Base-by-base conservation (phyloP, 2,888 invertebrate genomes). In the Petrophora chlorosata region DNA sequence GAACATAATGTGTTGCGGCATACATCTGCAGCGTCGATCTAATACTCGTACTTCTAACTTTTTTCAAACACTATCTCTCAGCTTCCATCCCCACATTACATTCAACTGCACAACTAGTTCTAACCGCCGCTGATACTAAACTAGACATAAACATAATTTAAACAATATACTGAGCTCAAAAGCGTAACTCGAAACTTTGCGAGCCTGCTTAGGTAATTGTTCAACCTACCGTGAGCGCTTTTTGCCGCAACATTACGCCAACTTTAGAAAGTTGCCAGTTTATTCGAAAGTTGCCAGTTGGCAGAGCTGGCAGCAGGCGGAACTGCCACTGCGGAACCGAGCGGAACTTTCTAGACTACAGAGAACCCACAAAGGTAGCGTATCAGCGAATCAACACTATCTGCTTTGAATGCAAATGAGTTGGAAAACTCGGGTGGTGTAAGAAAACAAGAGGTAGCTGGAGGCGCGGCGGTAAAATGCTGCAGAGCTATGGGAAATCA, bases 341-440 rank as follows among this genome's bases (percentile, higher is more conserved):
- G 73, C 58, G 63, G 65, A 79, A 82, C 80, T 81, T 81, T 79
- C 70, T 85, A 87, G 87, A 87, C 87, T 83, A 77, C 74, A 78
- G 80, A 75, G 76, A 73, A 76, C 77, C 82, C 83, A 89, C 88
- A 89, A 88, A 89, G 88, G 89, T 85, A 82, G 78, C 70, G 47
- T 85, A 84, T 85, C 85, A 81, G 73, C 67, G 70, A 84, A 89
- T 89, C 89, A 79, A 67, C 79, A 76, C 82, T 90, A 90, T 90
- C 90, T 89, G 87, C 89, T 89, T 89, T 81, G 82, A 82, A 89
- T 89, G 85, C 86, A 89, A 89, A 90, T 90, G 89, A 90, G 89
- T 88, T 85, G 82, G 85, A 89, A 89, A 89, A 89, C 83, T 88
- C 70, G 77, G 82, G 63, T 71, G 66, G 72, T 77, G 81, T 85